Evolutionary conservation across 2,113 vertebrate genomes (phyloP).

Genomic region (Eurystomus gularis): DNA sequence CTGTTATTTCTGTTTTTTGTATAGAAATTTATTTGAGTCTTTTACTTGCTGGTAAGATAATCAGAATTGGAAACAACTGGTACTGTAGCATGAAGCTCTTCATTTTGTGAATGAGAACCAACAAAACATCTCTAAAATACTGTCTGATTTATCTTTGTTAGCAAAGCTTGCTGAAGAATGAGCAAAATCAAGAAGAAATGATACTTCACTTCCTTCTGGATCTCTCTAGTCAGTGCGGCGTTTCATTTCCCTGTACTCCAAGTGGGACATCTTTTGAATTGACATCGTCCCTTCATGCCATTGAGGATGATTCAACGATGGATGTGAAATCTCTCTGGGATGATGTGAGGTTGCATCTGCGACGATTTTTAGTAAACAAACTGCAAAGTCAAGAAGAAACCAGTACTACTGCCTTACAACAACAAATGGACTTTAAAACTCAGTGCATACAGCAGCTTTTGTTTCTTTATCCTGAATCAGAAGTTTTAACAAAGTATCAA

Average conservation of each 20-base stretch:
- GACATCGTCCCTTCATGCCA: slow-evolving; percentile 78
- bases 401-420: slow-evolving; percentile 40
- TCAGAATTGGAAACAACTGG: not conserved
- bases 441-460: slow-evolving; percentile 83
- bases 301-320: slow-evolving; percentile 81
- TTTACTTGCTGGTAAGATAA: not conserved
- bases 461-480: slow-evolving; percentile 88
- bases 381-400: slow-evolving; percentile 72
- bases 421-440: slow-evolving; percentile 73
- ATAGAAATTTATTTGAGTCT: not conserved
- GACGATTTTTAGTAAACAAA: slow-evolving; percentile 82
- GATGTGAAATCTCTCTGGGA: slow-evolving; percentile 88
- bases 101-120: not conserved
- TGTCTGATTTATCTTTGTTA: slow-evolving; percentile 64
- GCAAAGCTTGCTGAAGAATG: slow-evolving; percentile 78
- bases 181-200: slow-evolving; percentile 83
- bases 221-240: slow-evolving; percentile 82
- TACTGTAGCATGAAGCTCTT: not conserved
- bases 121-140: not conserved
- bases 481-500: slow-evolving; percentile 87
- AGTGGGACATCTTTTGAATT: slow-evolving; percentile 64
- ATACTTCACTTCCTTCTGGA: slow-evolving; percentile 86
- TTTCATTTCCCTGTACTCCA: slow-evolving; percentile 81
- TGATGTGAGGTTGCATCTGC: slow-evolving; percentile 84
- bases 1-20: not conserved